Evolutionary conservation across 2,888 invertebrate species (phyloP), one percentile per base, ranked within the genome.

Genomic region (Ectobius pallidus): DNA sequence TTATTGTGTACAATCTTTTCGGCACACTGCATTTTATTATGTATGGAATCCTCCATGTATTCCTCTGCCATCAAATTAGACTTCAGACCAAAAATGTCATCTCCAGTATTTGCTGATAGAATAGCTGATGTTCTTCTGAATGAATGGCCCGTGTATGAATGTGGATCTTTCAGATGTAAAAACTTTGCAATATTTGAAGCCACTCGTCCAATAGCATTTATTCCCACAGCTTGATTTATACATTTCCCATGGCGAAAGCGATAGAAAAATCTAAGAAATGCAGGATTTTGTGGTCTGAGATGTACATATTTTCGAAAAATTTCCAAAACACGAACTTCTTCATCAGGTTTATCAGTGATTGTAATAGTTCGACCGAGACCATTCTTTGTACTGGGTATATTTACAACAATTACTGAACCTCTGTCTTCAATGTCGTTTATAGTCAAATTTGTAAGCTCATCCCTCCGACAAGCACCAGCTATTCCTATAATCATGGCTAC

Each of bases 291-390:
- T 14, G 46, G 46, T 46, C 46, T n/a, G 11, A 46, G 46, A 14
- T n/a, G 7, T 46, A n/a, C 11, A n/a, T n/a, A 46, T 3, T 46
- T 46, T 46, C n/a, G 7, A n/a, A 46, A 46, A 14, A 46, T 46
- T 46, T 46, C 46, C 46, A n/a, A n/a, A 7, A 46, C 3, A 4
- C n/a, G 7, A 46, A 46, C 46, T 46, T 46, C 18, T 46, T 4
- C 46, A 46, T 46, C 46, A 46, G 46, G 46, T n/a, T n/a, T n/a
- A 46, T 46, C 46, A 46, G n/a, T 46, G n/a, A 46, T 46, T 46
- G 18, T 46, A 46, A 46, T 14, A 46, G 3, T 4, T 46, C 46
- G 46, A 46, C 46, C 7, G 14, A 14, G 6, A 14, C 14, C 6
- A 6, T 6, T 39, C 39, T 39, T 39, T 39, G 39, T 39, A 39